Evolutionary conservation across 37 sponge, comb jelly and placozoan genomes (phyloP).

Genomic region (Crambe crambe): DNA sequence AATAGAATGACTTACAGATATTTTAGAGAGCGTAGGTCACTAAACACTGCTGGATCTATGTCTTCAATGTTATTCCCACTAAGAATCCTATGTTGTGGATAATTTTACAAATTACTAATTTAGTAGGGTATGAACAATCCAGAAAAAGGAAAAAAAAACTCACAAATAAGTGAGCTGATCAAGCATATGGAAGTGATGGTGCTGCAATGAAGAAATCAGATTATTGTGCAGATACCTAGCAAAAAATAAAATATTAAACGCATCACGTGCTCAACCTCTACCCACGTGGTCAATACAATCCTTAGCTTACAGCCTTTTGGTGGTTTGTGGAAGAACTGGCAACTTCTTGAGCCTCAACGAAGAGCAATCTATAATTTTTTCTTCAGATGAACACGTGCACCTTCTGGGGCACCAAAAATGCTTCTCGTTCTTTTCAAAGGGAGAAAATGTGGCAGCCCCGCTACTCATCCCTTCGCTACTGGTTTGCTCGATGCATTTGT

Average conservation of each 20-base stretch:
- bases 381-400: constrained; percentile 32
- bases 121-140: neutral
- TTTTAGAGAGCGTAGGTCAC: constrained; percentile 9
- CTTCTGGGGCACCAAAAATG: constrained; percentile 38
- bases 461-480: neutral
- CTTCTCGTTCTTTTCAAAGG: neutral
- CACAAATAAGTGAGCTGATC: constrained; percentile 24
- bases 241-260: too few species aligned
- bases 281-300: neutral
- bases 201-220: neutral
- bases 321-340: constrained; percentile 12
- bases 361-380: constrained; percentile 43
- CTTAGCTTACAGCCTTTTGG: constrained; percentile 43
- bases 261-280: neutral
- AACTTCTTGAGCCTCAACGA: constrained; percentile 1
- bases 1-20: constrained; percentile 26
- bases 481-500: too few species aligned
- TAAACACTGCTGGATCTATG: neutral
- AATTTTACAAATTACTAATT: too few species aligned
- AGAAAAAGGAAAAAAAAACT: neutral
- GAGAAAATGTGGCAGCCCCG: neutral
- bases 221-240: constrained; percentile 27
- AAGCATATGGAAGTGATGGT: neutral
- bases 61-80: constrained; percentile 20
- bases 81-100: constrained; percentile 29